Evolutionary conservation across 2,113 vertebrate species (phyloP), one percentile per base, ranked within the genome.

Genomic region (Alligator mississippiensis): DNA sequence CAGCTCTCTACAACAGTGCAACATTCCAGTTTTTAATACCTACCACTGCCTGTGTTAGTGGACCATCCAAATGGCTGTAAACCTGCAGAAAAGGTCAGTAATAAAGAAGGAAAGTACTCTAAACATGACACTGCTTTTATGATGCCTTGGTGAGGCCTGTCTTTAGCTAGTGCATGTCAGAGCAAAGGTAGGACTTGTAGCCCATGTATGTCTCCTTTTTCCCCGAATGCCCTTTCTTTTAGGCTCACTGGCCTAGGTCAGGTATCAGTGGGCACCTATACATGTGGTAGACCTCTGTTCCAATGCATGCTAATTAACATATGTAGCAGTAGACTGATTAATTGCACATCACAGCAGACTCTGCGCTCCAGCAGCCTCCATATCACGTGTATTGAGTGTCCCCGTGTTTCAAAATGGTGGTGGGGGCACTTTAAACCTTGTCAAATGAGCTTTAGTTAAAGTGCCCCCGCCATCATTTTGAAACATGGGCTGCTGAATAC

Each of bases 71-170:
- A 95, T 97, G 96, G 91, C 95, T 90, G 59, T 96, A 96, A 95
- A 93, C 19, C 80, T 92, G 80, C 95, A 86, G 89, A 96, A 19
- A 79, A 95, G 96, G 96, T 97, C 80, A 85, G 96, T 97, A 89
- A 74, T 74, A 13, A 74, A 47, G 34, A 6, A 24, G 34, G 22
- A 47, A 74, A 74, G 34, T 74, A 47, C 11, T 47, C 16, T 34
- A 81, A 82, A 64, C 11, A 8, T 4, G 4, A 57, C 64, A 2
- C 5, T 3, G 60, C 27, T 13, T n/a, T 91, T 57, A 63, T 70
- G 8, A 5, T 1, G 1, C 22, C 90, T 85, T 66, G 27, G 5
- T 74, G 27, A 62, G 19, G 16, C 87, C 34, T 92, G n/a, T 82
- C 55, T 64, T 2, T 61, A 74, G 79, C 58, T 54, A 18, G 5